Evolutionary conservation across 2,888 invertebrate species (phyloP), one percentile per base, ranked within the genome.

Genomic region (Miltochrista miniata): DNA sequence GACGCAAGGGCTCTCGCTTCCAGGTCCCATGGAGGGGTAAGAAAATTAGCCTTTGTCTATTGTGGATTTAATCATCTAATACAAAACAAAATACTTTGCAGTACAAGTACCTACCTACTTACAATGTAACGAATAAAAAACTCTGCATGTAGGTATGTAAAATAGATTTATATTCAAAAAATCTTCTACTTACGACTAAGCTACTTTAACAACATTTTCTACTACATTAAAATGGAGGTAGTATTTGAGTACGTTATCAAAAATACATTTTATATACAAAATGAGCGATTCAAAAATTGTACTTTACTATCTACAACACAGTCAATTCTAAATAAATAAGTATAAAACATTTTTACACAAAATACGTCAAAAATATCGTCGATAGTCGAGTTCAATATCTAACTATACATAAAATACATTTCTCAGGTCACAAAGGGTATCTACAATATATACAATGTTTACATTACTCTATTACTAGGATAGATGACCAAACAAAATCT

Each of bases 361-460:
- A n/a, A n/a, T n/a, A n/a, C n/a, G n/a, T n/a, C n/a, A n/a, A n/a
- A 24, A 24, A 24, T 4, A 5, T 24, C 18, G 5, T 24, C 5
- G 5, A 24, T 24, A 24, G 5, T 24, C 18, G 18, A 31, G 31
- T 31, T 2, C 31, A 31, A 31, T 31, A 8, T n/a, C 8, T n/a
- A 24, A 12, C 2, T 13, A 39, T 24, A 12, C 24, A 24, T 9
- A 29, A 15, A 13, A 31, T 31, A 31, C 31, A 54, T 58, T 48
- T 37, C 41, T 40, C 1, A 31, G 14, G 54, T 63, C 45, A 44
- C 34, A 40, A 50, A 24, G 5, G 18, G 18, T 39, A 18, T 39
- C 39, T 49, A 60, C 51, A 45, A 39, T 61, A 1, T 61, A 1
- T 50, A 61, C 47, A 50, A 11, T 40, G 44, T 31, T 35, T 31